These are phyloP conservation scores for Tonatia bakeri DNA, from an alignment of 2,113 vertebrate species.

Conservation along the genomic window DNA sequence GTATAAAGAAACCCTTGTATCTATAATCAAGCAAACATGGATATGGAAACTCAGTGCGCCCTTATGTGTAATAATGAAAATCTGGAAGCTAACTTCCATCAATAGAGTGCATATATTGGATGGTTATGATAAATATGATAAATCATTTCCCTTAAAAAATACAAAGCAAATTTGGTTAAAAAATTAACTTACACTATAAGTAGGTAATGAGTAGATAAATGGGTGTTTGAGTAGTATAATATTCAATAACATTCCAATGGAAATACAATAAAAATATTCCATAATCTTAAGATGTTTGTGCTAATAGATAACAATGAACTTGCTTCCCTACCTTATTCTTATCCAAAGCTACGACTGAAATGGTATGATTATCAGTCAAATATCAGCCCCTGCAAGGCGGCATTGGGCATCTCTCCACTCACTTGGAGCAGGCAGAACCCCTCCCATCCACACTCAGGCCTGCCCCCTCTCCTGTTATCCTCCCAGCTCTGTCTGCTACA, in stretches of 20 bases:
- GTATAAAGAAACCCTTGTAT: neutral
- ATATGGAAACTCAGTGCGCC: neutral
- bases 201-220: neutral
- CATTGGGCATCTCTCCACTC: neutral
- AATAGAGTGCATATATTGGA: neutral
- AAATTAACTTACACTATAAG: neutral
- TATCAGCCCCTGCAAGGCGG: neutral
- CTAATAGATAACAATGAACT: conserved; percentile 5
- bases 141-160: neutral
- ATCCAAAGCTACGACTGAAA: neutral
- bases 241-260: neutral
- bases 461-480: neutral
- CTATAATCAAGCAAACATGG: neutral
- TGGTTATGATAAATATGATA: neutral
- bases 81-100: neutral
- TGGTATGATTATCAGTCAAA: neutral
- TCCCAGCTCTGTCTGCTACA: neutral
- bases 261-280: neutral
- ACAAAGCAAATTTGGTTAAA: neutral
- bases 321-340: neutral
- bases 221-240: neutral
- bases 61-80: neutral
- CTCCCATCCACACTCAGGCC: neutral
- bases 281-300: neutral
- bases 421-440: neutral